Percentiles rank a stretch among this genome's conserved stretches.
These are phyloP conservation scores for Tiliqua scincoides DNA, from an alignment of 2,113 vertebrate species.

Conservation along the genomic window DNA sequence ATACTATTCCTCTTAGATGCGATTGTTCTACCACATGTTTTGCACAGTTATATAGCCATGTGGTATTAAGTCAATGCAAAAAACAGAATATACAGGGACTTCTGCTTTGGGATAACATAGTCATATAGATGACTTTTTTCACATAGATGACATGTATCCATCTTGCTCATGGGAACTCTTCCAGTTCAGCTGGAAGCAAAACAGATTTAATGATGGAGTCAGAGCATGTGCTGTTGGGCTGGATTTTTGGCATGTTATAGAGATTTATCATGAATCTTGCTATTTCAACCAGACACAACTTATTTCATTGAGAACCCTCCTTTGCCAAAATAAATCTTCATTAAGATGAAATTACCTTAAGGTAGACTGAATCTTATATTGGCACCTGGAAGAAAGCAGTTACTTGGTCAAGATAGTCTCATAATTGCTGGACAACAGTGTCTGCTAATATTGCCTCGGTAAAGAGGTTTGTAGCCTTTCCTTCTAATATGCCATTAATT, in stretches of 20 bases:
- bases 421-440: constrained; percentile 20
- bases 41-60: too few relatives aligned
- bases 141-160: too few relatives aligned
- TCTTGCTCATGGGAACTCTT: not conserved
- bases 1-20: too few relatives aligned
- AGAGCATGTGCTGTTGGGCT: constrained; percentile 6
- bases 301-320: constrained; percentile 23
- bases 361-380: not conserved
- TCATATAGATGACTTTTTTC: too few relatives aligned
- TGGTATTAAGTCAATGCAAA: not conserved
- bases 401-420: not conserved
- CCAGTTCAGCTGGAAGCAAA: not conserved
- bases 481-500: constrained; percentile 16
- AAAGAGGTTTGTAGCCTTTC: constrained; percentile 8
- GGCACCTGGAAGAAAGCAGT: constrained; percentile 28
- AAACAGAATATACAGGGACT: not conserved
- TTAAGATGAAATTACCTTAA: constrained; percentile 16
- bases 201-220: not conserved
- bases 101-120: not conserved
- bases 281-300: constrained; percentile 29
- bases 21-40: too few relatives aligned
- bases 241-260: not conserved
- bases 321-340: constrained; percentile 29
- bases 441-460: constrained; percentile 6
- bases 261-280: constrained; percentile 9